phyloP scores from a whole-genome alignment of 2,797 vertebrate species.

The Mus spretus region DNA sequence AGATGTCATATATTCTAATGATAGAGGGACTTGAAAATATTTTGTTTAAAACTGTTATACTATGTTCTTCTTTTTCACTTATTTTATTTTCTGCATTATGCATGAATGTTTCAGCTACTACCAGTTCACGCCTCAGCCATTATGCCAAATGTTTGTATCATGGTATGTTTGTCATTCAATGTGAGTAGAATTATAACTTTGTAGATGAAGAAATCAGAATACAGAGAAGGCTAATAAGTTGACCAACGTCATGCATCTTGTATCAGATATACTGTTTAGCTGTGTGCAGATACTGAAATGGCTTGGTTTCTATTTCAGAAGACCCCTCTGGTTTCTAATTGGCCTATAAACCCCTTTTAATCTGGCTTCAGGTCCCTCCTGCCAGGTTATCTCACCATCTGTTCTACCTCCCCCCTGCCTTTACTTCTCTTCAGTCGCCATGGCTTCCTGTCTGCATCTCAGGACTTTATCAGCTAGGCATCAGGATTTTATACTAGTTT shows the following conservation, averaged over 20 bases:
- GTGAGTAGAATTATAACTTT: neutral
- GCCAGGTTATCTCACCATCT: neutral
- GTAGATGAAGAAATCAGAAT: neutral
- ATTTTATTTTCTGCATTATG: constrained; percentile 9
- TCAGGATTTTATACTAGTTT: neutral
- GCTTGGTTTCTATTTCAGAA: constrained; percentile 59
- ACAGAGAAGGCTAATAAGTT: constrained; percentile 22
- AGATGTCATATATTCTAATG: neutral
- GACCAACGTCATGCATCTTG: neutral
- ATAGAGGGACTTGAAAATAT: neutral
- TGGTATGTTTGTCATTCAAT: neutral
- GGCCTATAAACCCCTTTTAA: neutral
- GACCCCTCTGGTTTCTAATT: constrained; percentile 13
- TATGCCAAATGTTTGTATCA: neutral
- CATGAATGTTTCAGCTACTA: neutral
- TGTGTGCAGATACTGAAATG: constrained; percentile 8
- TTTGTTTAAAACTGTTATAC: constrained; percentile 9
- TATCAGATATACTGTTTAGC: neutral
- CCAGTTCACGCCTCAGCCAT: neutral
- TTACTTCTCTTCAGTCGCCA: neutral
- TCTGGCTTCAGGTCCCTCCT: neutral
- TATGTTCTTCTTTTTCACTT: neutral
- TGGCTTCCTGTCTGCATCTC: neutral
- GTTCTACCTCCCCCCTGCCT: neutral
- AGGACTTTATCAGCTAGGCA: neutral